A percentile compares a stretch with the other conserved stretches of the same genome.
These are phyloP conservation scores for Carlito syrichta DNA, from an alignment of 2,113 vertebrate genomes.

Conservation along the genomic window DNA sequence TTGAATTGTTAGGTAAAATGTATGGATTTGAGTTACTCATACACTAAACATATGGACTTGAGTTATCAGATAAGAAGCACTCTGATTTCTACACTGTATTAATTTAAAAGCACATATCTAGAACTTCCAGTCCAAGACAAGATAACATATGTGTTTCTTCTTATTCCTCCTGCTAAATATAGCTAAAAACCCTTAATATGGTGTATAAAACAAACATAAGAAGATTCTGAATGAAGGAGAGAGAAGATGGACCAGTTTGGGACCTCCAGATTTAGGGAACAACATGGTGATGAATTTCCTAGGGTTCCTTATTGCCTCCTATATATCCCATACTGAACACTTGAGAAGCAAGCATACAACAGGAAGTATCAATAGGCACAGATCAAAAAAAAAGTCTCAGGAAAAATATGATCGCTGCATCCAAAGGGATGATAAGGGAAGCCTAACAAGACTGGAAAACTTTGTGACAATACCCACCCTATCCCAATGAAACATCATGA, in stretches of 20 bases:
- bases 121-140: background rate
- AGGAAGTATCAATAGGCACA: background rate
- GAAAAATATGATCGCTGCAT: background rate
- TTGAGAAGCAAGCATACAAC: background rate
- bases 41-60: background rate
- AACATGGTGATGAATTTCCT: background rate
- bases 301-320: background rate
- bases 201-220: background rate
- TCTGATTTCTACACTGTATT: background rate
- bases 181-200: background rate
- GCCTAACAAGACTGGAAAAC: background rate
- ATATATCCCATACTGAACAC: background rate
- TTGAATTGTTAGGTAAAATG: background rate
- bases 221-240: background rate
- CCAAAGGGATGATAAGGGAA: background rate
- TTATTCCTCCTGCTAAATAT: background rate
- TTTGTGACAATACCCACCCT: background rate
- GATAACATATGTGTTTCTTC: background rate
- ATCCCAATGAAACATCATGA: background rate
- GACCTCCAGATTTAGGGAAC: background rate
- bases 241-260: background rate
- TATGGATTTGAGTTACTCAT: background rate
- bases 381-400: background rate
- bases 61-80: slow-evolving; percentile 2
- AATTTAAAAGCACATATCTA: slow-evolving; percentile 6